phyloP scores from a whole-genome alignment of 2,797 vertebrate genomes.

The Hafferia zeledoni region DNA sequence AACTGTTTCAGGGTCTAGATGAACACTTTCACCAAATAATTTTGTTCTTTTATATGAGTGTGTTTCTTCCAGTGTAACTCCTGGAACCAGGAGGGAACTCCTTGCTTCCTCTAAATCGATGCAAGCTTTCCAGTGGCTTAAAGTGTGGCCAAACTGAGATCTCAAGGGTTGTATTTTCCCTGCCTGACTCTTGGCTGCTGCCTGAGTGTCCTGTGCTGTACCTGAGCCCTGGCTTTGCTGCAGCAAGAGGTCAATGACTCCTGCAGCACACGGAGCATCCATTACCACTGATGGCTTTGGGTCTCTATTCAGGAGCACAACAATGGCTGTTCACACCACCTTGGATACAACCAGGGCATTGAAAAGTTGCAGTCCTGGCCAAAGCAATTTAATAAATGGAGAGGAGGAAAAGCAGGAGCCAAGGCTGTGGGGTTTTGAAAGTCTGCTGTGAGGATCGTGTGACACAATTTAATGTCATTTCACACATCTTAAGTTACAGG shows the following conservation, averaged over 20 bases:
- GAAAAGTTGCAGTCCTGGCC: neutral
- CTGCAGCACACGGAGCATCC: neutral
- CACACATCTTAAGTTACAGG: neutral
- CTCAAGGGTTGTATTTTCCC: neutral
- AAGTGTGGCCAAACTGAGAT: neutral
- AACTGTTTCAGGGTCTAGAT: neutral
- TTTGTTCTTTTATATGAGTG: neutral
- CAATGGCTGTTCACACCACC: neutral
- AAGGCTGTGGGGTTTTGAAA: neutral
- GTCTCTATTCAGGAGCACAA: neutral
- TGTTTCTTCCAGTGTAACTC: neutral
- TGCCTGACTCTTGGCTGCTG: neutral
- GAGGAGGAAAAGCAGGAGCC: neutral
- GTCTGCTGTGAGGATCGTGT: neutral
- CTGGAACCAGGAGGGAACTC: neutral
- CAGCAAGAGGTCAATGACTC: neutral
- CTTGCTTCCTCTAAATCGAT: neutral
- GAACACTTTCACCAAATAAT: neutral
- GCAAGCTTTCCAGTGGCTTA: neutral
- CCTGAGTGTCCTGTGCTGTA: neutral
- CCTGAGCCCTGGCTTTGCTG: neutral
- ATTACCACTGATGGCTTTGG: neutral
- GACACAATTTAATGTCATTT: neutral
- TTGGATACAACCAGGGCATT: neutral
- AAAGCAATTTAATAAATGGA: slow-evolving; percentile 32